phyloP scores from a whole-genome alignment of 2,797 vertebrate species.

The Sus cebifrons region DNA sequence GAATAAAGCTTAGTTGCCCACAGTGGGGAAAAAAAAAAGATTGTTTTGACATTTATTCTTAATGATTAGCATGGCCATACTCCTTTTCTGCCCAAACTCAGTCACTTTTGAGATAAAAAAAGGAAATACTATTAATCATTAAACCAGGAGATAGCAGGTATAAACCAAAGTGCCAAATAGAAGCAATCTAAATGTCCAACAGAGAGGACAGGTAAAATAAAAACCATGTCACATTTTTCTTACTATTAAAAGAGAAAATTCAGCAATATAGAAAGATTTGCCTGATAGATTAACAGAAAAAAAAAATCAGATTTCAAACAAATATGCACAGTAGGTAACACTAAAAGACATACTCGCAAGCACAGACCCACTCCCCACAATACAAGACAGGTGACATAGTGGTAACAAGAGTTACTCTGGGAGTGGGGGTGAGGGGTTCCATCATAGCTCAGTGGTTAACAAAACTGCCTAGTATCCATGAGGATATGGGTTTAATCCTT shows the following conservation, averaged over 20 bases:
- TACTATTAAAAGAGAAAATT: conserved; percentile 31
- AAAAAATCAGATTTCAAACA: neutral
- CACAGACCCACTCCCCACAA: neutral
- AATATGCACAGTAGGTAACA: neutral
- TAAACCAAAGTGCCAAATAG: neutral
- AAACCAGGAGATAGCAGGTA: neutral
- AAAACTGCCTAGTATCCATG: too few relatives aligned
- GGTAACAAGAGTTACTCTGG: neutral
- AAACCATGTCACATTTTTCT: neutral
- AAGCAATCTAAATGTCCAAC: conserved; percentile 21
- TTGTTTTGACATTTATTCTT: neutral
- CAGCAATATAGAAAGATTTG: neutral
- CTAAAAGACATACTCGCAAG: neutral
- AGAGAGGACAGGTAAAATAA: conserved; percentile 37
- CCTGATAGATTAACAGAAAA: neutral
- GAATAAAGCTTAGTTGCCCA: too few relatives aligned
- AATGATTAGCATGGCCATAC: neutral
- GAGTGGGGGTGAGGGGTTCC: too few relatives aligned
- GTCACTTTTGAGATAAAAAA: conserved; percentile 16
- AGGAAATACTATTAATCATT: conserved; percentile 33
- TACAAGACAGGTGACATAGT: neutral
- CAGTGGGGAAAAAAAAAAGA: neutral
- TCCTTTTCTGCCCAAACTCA: neutral
- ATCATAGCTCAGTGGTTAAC: too few relatives aligned
- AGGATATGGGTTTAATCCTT: too few relatives aligned